Conservation (phyloP, 2,888 invertebrate species). For the Drosophila aldrichi region DNA sequence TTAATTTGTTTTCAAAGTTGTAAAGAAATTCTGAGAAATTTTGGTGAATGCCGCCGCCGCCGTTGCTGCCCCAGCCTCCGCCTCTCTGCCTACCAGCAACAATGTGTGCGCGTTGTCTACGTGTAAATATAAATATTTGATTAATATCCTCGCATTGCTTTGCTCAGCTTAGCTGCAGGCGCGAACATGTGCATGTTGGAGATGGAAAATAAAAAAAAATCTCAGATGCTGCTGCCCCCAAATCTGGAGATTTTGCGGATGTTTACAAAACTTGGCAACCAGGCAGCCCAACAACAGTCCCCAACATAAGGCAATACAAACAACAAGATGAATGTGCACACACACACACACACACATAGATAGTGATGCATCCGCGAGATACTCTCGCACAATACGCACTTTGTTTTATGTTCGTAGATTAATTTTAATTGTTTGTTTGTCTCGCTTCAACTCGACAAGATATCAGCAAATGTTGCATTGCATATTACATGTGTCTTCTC, state of each 20-base stretch:
- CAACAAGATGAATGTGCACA: conserved; percentile 27
- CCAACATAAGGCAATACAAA: conserved; percentile 63
- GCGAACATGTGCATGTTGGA: conserved; percentile 57
- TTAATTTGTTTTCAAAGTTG: conserved; percentile 74
- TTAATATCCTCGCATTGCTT: conserved; percentile 68
- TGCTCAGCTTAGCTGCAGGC: conserved; percentile 44
- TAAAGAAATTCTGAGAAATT: conserved; percentile 70
- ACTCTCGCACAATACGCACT: conserved; percentile 61
- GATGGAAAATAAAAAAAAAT: conserved; percentile 5
- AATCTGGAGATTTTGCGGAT: conserved; percentile 63
- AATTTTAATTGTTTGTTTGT: conserved; percentile 78
- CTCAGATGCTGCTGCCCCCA: conserved; percentile 31
- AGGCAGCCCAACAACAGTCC: conserved; percentile 19
- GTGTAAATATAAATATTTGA: conserved; percentile 80
- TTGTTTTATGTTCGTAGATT: conserved; percentile 78
- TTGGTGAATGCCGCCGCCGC: conserved; percentile 52
- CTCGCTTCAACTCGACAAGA: conserved; percentile 52
- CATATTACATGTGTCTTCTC: conserved; percentile 54
- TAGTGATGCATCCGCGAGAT: conserved; percentile 45
- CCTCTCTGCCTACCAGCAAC: conserved; percentile 14
- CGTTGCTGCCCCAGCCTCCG: not conserved
- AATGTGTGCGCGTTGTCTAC: conserved; percentile 49
- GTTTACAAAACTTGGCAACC: conserved; percentile 71
- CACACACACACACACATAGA: not conserved
- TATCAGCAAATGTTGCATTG: conserved; percentile 67